These are phyloP conservation scores for Callyntrura sp. DNA, from an alignment of 2,888 invertebrate species.

Conservation along the genomic window DNA sequence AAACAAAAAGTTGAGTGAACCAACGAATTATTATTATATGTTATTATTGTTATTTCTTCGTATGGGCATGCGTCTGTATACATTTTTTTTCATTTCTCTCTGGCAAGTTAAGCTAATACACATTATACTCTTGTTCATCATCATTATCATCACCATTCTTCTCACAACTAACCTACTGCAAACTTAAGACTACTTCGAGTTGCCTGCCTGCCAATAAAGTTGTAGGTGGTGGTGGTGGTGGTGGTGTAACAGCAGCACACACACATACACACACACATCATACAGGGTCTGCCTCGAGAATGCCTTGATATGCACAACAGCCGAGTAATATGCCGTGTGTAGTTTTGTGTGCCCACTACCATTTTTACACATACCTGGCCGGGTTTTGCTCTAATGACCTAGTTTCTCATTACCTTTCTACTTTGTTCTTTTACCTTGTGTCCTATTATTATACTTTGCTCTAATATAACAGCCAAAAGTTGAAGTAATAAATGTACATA, in stretches of 20 bases:
- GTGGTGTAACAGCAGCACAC: neutral
- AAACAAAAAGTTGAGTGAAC: slow-evolving; percentile 11
- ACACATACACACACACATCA: too few relatives aligned
- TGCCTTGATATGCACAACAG: too few relatives aligned
- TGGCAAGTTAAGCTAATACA: too few relatives aligned
- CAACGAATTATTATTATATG: neutral
- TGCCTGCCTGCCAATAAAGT: neutral
- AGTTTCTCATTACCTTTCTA: slow-evolving; percentile 74
- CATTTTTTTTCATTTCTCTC: neutral
- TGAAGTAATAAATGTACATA: neutral
- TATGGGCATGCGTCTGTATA: slow-evolving; percentile 19
- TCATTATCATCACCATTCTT: too few relatives aligned
- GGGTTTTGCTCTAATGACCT: slow-evolving; percentile 77
- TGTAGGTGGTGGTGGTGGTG: too few relatives aligned
- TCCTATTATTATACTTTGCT: slow-evolving; percentile 28
- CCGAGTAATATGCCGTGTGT: too few relatives aligned
- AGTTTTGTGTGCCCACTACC: slow-evolving; percentile 19
- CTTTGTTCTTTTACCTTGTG: slow-evolving; percentile 71
- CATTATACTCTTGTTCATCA: too few relatives aligned
- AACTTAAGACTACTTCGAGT: neutral
- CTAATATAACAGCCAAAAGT: neutral
- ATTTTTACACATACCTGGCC: slow-evolving; percentile 41
- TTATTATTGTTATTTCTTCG: neutral
- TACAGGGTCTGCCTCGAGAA: too few relatives aligned
- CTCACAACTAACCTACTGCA: too few relatives aligned